Evolutionary conservation across 2,888 invertebrate genomes (phyloP).

Genomic region (Melipona beecheii): DNA sequence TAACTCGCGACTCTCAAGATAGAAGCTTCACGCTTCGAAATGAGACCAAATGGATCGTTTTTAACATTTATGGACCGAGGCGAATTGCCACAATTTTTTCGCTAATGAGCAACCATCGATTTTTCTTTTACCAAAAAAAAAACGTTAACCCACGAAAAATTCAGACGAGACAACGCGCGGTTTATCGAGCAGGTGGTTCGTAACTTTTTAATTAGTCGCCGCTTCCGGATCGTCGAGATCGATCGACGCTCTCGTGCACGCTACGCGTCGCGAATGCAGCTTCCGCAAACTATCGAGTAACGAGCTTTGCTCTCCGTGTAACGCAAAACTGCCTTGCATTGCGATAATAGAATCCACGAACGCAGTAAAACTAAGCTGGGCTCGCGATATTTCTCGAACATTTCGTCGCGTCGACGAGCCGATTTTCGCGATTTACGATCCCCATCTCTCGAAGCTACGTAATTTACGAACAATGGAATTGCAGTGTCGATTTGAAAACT

Average conservation of each 20-base stretch:
- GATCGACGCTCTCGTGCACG: conserved; percentile 10
- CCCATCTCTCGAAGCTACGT: not conserved
- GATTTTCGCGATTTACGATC: not conserved
- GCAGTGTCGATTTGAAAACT: not conserved
- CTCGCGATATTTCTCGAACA: not conserved
- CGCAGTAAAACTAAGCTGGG: not conserved
- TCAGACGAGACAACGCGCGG: not conserved
- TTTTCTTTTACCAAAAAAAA: too few relatives aligned
- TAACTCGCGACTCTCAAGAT: too few relatives aligned
- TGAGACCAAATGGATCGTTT: too few relatives aligned
- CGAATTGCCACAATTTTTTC: too few relatives aligned
- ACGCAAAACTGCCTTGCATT: not conserved
- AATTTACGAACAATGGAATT: not conserved
- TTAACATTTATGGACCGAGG: too few relatives aligned
- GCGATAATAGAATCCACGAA: not conserved
- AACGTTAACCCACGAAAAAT: not conserved
- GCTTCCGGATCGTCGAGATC: conserved; percentile 51
- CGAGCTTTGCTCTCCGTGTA: conserved; percentile 21
- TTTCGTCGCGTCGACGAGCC: not conserved
- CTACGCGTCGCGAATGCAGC: conserved; percentile 22
- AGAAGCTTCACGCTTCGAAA: too few relatives aligned
- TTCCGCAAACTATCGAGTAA: conserved; percentile 4
- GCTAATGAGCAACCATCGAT: too few relatives aligned
- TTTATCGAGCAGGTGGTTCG: conserved; percentile 14
- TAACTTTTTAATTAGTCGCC: conserved; percentile 61